Evolutionary conservation across 2,888 invertebrate genomes (phyloP), one percentile per base, ranked within the genome.

Genomic region (Polia nebulosa): DNA sequence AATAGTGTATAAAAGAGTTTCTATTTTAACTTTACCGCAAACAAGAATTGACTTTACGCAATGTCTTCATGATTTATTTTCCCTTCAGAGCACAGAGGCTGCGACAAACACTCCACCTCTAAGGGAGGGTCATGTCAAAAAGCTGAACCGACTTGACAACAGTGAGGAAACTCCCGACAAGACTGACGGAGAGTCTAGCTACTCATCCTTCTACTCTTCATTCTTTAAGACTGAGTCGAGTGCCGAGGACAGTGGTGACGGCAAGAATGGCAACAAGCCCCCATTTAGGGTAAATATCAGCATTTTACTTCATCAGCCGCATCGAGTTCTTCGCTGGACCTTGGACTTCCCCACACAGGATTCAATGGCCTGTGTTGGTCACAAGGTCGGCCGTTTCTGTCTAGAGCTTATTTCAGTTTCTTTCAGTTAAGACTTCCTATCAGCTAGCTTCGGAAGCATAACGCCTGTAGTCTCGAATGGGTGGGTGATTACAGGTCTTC

Each of bases 141-240:
- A 65, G 32, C 36, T 29, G 6, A 76, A 61, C 20, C 63, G 61
- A 5, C 62, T 51, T 15, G 70, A 73, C 17, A 85, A 76, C 32
- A 90, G 84, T 36, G 91, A 92, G 2, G 91, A 88, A 2, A 72
- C 80, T 0, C 68, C 83, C 0, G 91, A 93, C 36, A 90, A 84
- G 56, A 94, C 93, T 2, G 95, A 95, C 22, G 94, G 88, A 8
- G 94, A 91, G 61, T 97, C 97, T 41, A 97, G 97, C 87, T 97
- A 91, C 74, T 95, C 97, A 0, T 97, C 97, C 0, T 97, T 97
- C 81, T 97, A 97, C 88, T 97, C 97, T 0, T 97, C 97, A 0
- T 97, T 97, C 85, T 96, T 97, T 60, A 97, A 96, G 90, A 97
- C 97, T 0, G 97, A 97, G 63, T 96, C 92, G 0, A 95, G 95